A percentile compares a stretch with the other conserved stretches of the same genome.
phyloP scores from a whole-genome alignment of 2,113 vertebrate genomes.

The Ptychochromis oligacanthus region DNA sequence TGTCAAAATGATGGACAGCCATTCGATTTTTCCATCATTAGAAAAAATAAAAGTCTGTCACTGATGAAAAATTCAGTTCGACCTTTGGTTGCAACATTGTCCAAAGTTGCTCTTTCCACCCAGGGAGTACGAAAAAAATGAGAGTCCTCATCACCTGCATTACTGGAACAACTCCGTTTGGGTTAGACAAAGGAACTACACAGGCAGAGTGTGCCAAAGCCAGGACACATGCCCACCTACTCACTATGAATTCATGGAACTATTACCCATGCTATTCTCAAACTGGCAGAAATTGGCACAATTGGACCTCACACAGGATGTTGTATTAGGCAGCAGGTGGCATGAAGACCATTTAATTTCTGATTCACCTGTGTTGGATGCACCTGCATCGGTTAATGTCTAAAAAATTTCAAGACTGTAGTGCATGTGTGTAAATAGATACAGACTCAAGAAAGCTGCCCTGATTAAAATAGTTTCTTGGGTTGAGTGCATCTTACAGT shows the following conservation, averaged over 20 bases:
- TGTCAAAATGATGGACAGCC: neutral
- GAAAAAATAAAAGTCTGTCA: neutral
- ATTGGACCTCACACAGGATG: neutral
- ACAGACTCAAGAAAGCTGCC: neutral
- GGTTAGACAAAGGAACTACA: too few species aligned
- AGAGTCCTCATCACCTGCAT: neutral
- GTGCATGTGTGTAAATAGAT: neutral
- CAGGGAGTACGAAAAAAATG: neutral
- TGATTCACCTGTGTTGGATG: neutral
- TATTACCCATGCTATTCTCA: too few species aligned
- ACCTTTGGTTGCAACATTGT: neutral
- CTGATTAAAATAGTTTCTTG: neutral
- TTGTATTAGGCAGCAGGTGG: neutral
- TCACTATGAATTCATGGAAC: neutral
- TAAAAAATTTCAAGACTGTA: neutral
- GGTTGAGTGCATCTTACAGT: neutral
- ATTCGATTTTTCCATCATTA: neutral
- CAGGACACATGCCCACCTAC: neutral
- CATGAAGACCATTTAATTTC: neutral
- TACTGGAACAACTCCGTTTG: neutral
- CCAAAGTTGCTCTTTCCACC: neutral
- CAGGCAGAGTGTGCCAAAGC: neutral
- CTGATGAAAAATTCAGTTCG: neutral
- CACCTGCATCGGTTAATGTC: neutral
- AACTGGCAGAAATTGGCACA: accelerated